phyloP scores from a whole-genome alignment of 2,888 invertebrate species.

The Caenorhabditis auriculariae region DNA sequence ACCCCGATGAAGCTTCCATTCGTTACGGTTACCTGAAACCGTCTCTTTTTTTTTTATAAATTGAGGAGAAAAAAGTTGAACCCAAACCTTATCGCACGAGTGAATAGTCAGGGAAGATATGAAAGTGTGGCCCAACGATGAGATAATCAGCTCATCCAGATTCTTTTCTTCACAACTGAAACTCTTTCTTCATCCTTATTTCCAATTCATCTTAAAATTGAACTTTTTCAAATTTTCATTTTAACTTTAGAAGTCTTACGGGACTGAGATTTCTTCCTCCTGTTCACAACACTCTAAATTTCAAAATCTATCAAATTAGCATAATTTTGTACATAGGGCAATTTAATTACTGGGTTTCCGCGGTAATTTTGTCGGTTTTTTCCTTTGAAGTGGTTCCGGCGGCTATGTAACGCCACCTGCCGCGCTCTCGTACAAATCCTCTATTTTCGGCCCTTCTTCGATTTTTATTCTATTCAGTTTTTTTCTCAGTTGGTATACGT shows the following conservation, averaged over 20 bases:
- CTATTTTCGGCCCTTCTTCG: background rate
- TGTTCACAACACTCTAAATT: too few species aligned
- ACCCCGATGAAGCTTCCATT: conserved; percentile 44
- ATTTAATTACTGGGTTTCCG: background rate
- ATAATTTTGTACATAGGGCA: background rate
- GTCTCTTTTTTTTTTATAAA: background rate
- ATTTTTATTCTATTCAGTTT: too few species aligned
- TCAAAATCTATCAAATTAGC: background rate
- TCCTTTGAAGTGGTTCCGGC: background rate
- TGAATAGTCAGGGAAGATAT: conserved; percentile 42
- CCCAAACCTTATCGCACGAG: conserved; percentile 34
- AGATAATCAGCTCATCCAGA: conserved; percentile 26
- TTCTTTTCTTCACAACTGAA: background rate
- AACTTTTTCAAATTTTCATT: background rate
- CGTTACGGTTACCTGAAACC: conserved; percentile 29
- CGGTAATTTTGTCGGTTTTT: background rate
- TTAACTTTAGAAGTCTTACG: too few species aligned
- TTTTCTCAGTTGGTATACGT: too few species aligned
- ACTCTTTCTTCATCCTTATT: background rate
- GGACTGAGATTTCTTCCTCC: too few species aligned
- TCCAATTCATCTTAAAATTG: background rate
- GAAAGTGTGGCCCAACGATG: conserved; percentile 40
- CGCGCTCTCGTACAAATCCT: background rate
- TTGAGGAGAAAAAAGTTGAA: conserved; percentile 3
- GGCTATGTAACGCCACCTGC: background rate